Conservation (phyloP, 2,888 invertebrate genomes). For the Trilocha varians region DNA sequence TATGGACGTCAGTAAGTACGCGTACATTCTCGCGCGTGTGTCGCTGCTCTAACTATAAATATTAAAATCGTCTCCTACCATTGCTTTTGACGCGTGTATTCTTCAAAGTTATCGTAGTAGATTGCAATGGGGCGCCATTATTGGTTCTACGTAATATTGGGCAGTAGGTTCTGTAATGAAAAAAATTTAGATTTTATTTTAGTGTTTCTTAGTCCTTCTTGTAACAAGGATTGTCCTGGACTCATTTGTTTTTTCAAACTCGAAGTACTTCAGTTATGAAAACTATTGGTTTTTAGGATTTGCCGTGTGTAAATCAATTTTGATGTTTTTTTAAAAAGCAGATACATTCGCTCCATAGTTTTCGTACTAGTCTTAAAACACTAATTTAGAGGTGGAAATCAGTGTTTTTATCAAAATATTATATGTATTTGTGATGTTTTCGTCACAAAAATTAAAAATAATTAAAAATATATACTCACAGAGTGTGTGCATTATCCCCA, state of each 20-base stretch:
- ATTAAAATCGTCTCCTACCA: conserved; percentile 47
- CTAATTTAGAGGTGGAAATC: no score
- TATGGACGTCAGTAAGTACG: no score
- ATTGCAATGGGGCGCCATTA: conserved; percentile 46
- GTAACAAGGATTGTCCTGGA: no score
- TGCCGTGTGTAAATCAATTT: background rate
- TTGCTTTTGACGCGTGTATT: conserved; percentile 59
- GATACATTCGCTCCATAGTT: no score
- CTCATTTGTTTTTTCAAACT: no score
- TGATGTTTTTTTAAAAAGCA: background rate
- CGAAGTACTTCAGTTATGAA: no score
- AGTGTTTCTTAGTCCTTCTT: no score
- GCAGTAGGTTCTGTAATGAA: conserved; percentile 55
- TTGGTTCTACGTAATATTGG: conserved; percentile 45
- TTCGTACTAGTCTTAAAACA: no score
- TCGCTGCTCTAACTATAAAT: background rate
- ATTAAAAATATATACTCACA: conserved; percentile 47
- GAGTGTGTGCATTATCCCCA: conserved; percentile 59
- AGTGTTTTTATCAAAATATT: no score
- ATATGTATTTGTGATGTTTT: no score
- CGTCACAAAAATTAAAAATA: background rate
- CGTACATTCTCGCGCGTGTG: no score
- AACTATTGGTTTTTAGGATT: background rate
- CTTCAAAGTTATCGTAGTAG: conserved; percentile 59
- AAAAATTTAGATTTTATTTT: conserved; percentile 2